Percentiles rank a stretch among this genome's conserved stretches.
Evolutionary conservation across 2,113 vertebrate genomes (phyloP).

Genomic region (Paradisaea rubra): DNA sequence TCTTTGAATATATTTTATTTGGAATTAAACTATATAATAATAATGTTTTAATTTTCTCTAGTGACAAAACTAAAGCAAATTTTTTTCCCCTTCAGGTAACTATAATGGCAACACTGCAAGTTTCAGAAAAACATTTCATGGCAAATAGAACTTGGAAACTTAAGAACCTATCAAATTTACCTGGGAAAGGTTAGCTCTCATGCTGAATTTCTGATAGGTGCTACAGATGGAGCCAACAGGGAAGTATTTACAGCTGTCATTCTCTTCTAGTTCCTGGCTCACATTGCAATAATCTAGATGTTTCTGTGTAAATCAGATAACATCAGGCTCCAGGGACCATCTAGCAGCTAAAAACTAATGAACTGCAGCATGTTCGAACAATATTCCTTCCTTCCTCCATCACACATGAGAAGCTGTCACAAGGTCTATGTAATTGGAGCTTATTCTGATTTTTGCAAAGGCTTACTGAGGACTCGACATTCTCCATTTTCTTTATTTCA

Average conservation of each 20-base stretch:
- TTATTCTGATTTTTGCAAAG: not conserved
- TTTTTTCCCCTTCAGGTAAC: not conserved
- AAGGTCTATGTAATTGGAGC: not conserved
- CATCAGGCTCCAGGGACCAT: not conserved
- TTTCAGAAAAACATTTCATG: not conserved
- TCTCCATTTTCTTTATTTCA: not conserved
- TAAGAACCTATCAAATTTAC: not conserved
- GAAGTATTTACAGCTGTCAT: not conserved
- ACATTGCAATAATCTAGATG: not conserved
- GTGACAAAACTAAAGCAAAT: not conserved
- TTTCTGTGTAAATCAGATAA: not conserved
- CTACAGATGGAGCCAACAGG: not conserved
- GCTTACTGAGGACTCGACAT: not conserved
- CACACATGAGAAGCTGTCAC: not conserved
- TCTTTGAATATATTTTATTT: not conserved
- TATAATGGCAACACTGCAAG: not conserved
- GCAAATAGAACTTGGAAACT: not conserved
- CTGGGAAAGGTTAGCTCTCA: not conserved
- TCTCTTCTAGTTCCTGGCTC: not conserved
- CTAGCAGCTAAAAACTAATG: not conserved
- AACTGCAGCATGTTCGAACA: not conserved
- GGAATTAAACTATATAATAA: not conserved
- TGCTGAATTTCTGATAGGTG: not conserved
- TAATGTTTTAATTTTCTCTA: not conserved
- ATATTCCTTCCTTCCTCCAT: not conserved